phyloP scores from a whole-genome alignment of 1,140 invertebrate species.

The Sitophilus oryzae region DNA sequence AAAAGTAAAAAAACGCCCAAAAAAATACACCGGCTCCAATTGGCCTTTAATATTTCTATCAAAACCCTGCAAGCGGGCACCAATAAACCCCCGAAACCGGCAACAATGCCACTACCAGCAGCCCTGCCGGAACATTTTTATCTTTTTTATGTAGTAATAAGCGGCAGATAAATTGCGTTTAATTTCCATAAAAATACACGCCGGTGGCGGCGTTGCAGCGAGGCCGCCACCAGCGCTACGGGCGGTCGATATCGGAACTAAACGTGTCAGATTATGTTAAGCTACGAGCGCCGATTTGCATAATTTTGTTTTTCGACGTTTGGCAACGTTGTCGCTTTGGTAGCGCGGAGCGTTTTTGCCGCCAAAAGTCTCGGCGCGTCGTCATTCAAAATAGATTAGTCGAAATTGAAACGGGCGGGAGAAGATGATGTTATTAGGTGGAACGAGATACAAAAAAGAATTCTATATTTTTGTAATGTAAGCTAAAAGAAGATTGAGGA shows the following conservation, averaged over 20 bases:
- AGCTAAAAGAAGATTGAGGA: no score
- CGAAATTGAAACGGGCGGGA: conserved; percentile 5
- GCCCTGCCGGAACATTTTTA: no score
- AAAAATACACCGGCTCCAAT: background rate
- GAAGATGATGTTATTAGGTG: conserved; percentile 1
- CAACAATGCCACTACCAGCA: conserved; percentile 17
- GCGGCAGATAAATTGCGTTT: conserved; percentile 26
- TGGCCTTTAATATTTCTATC: conserved; percentile 20
- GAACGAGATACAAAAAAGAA: background rate
- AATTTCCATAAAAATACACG: conserved; percentile 28
- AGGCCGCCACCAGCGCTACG: conserved; percentile 5
- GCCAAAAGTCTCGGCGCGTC: conserved; percentile 1
- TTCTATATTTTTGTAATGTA: no score
- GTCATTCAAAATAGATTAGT: conserved; percentile 11
- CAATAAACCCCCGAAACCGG: conserved; percentile 21
- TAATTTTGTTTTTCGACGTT: conserved; percentile 27
- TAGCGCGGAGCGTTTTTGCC: no score
- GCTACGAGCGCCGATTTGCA: conserved; percentile 20
- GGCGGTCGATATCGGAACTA: conserved; percentile 23
- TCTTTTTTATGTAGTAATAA: conserved; percentile 25
- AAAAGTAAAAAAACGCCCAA: background rate
- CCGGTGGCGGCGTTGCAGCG: no score
- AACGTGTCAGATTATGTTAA: conserved; percentile 26
- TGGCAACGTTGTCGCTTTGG: conserved; percentile 4
- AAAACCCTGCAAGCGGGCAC: conserved; percentile 3